These are phyloP conservation scores for Hesperophylax magnus DNA, from an alignment of 1,140 invertebrate genomes.

Conservation along the genomic window DNA sequence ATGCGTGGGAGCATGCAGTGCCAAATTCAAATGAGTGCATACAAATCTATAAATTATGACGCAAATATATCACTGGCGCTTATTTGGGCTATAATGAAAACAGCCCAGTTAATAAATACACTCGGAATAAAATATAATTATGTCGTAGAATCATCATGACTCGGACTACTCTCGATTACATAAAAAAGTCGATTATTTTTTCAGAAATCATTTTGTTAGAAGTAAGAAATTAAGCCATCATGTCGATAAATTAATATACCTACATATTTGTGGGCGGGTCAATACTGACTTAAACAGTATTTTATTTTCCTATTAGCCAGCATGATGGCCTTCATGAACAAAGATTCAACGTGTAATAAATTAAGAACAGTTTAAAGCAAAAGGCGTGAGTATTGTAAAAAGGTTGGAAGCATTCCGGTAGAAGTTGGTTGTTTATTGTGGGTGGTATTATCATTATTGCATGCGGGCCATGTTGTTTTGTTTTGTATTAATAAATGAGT, in stretches of 20 bases:
- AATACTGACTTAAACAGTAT: neutral
- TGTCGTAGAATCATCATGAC: neutral
- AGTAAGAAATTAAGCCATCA: constrained; percentile 6
- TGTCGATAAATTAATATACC: constrained; percentile 2
- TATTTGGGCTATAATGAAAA: too few relatives aligned
- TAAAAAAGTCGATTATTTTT: neutral
- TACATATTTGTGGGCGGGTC: constrained; percentile 8
- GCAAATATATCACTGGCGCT: too few relatives aligned
- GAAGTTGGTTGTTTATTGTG: too few relatives aligned
- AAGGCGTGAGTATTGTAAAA: neutral
- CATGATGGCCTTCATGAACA: constrained; percentile 15
- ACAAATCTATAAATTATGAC: too few relatives aligned
- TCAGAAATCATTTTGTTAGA: neutral
- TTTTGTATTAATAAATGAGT: neutral
- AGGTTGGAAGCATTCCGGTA: too few relatives aligned
- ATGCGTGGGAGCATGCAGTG: too few relatives aligned
- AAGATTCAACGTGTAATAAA: neutral
- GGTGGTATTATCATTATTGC: neutral
- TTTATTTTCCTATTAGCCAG: constrained; percentile 23
- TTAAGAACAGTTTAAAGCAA: neutral
- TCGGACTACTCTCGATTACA: neutral
- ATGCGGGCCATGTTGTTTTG: too few relatives aligned
- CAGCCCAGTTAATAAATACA: too few relatives aligned
- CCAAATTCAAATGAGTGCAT: too few relatives aligned
- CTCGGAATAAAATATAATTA: neutral